Percentiles rank a stretch among this genome's conserved stretches.
These are phyloP conservation scores for Megaceryle torquata DNA, from an alignment of 2,113 vertebrate genomes.

Conservation along the genomic window DNA sequence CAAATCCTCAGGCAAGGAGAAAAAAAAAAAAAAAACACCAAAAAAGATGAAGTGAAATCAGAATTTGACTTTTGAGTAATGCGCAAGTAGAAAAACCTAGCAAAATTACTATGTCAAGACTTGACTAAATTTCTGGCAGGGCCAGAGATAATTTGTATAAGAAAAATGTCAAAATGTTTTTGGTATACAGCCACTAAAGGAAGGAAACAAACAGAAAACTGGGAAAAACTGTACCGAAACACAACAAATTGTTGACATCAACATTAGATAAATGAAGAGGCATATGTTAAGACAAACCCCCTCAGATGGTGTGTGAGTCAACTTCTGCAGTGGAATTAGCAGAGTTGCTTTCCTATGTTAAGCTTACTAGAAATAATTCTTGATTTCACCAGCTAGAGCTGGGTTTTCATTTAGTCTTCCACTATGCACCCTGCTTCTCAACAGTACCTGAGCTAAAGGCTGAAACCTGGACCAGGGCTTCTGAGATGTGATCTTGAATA, in stretches of 20 bases:
- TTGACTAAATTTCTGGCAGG: constrained; percentile 14
- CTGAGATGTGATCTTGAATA: neutral
- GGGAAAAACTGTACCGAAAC: constrained; percentile 15
- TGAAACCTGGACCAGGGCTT: neutral
- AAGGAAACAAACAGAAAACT: constrained; percentile 49
- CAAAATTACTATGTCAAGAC: neutral
- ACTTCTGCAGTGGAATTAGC: constrained; percentile 1
- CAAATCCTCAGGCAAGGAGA: neutral
- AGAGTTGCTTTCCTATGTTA: neutral
- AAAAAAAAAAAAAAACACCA: neutral
- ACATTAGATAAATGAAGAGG: constrained; percentile 31
- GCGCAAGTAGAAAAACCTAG: neutral
- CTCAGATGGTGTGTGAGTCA: constrained; percentile 50
- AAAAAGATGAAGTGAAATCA: neutral
- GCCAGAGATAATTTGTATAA: neutral
- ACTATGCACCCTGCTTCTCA: neutral
- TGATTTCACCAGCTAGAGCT: neutral
- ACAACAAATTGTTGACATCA: constrained; percentile 15
- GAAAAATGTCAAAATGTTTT: constrained; percentile 25
- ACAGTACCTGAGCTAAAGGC: neutral
- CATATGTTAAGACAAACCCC: constrained; percentile 55
- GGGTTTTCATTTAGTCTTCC: neutral
- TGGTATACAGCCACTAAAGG: neutral
- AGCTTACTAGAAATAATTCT: constrained; percentile 35
- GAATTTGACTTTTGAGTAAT: too few relatives aligned